These are phyloP conservation scores for Elanoides forficatus DNA, from an alignment of 2,113 vertebrate genomes.

Conservation along the genomic window DNA sequence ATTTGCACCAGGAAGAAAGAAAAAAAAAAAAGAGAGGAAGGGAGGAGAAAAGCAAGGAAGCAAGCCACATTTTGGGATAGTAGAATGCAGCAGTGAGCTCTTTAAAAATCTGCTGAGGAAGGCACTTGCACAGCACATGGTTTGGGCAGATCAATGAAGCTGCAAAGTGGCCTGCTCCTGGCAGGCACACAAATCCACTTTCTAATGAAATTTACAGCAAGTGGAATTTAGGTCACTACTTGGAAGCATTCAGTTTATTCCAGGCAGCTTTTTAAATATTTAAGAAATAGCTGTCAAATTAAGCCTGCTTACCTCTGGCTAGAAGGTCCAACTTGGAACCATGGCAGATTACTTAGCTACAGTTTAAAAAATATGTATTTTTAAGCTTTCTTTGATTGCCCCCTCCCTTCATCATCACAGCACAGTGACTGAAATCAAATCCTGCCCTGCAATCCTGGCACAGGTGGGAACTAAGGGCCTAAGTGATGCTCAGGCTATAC, in stretches of 20 bases:
- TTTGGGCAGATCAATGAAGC: conserved; percentile 50
- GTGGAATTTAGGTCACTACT: conserved; percentile 68
- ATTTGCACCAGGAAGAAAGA: neutral
- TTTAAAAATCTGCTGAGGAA: conserved; percentile 58
- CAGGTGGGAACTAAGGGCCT: neutral
- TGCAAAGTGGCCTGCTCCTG: conserved; percentile 40
- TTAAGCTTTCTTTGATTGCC: neutral
- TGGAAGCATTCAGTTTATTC: conserved; percentile 63
- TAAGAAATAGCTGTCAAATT: conserved; percentile 50
- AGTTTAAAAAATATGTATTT: neutral
- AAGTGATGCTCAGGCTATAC: neutral
- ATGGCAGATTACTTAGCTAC: neutral
- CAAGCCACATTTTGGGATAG: neutral
- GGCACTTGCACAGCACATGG: conserved; percentile 16
- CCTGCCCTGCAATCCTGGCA: neutral
- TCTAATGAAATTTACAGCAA: conserved; percentile 68
- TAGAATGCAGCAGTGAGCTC: neutral
- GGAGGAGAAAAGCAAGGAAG: neutral
- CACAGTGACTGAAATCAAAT: neutral
- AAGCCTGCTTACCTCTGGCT: conserved; percentile 14
- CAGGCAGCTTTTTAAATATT: conserved; percentile 63
- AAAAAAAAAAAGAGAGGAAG: neutral
- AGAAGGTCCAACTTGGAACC: neutral
- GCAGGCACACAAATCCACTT: conserved; percentile 62
- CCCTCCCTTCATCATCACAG: neutral